phyloP scores from a whole-genome alignment of 2,888 invertebrate species.

The Callyntrura guangdongensis region DNA sequence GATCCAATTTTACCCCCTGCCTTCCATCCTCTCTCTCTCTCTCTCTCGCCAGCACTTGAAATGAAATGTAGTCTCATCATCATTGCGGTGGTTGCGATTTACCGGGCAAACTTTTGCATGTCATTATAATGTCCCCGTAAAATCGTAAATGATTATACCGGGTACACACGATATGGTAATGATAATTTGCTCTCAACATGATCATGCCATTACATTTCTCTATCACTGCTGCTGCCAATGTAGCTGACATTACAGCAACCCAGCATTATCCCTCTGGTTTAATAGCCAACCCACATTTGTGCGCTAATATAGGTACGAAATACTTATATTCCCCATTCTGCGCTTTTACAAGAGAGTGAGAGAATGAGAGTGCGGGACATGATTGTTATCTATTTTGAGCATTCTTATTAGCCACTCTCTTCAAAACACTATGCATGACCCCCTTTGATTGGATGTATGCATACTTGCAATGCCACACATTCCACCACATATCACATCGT shows the following conservation, averaged over 20 bases:
- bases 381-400: not conserved
- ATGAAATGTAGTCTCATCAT: not conserved
- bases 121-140: constrained; percentile 49
- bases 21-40: constrained; percentile 28
- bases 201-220: constrained; percentile 30
- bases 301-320: not conserved
- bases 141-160: constrained; percentile 9
- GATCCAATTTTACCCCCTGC: constrained; percentile 18
- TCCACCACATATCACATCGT: too few relatives aligned
- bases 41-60: not conserved
- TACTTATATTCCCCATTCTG: not conserved
- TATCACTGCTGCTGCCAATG: not conserved
- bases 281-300: not conserved
- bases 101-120: constrained; percentile 56
- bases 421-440: not conserved
- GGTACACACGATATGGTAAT: not conserved
- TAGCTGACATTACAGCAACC: not conserved
- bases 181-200: constrained; percentile 36
- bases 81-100: not conserved
- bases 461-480: too few relatives aligned
- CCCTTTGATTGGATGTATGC: too few relatives aligned
- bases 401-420: not conserved
- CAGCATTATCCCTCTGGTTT: not conserved
- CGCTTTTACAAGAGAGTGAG: too few relatives aligned
- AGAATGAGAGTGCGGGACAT: too few relatives aligned